Evolutionary conservation across 2,113 vertebrate species (phyloP).

Genomic region (Oncorhynchus keta): DNA sequence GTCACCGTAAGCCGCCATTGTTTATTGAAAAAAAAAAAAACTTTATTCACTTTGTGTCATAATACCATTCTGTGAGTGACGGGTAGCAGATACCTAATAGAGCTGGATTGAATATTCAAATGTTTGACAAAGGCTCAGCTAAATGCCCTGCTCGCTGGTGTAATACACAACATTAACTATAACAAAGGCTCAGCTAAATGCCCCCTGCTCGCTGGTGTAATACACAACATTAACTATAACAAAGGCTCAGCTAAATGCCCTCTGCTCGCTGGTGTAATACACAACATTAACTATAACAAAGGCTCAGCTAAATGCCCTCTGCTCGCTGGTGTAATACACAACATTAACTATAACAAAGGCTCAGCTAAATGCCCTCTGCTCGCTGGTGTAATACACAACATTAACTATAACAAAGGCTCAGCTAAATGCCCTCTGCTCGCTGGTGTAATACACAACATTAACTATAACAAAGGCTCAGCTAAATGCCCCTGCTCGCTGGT

Average conservation of each 20-base stretch:
- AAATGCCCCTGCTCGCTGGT: no score
- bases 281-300: no score
- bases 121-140: neutral
- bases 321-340: no score
- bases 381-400: no score
- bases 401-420: rapidly evolving
- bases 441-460: no score
- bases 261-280: no score
- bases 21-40: neutral
- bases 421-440: neutral
- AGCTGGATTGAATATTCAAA: neutral
- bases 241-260: neutral
- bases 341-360: no score
- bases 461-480: neutral
- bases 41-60: neutral
- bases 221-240: no score
- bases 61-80: neutral
- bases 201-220: no score
- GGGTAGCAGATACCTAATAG: neutral
- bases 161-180: no score
- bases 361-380: neutral
- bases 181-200: neutral
- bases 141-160: no score
- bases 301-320: neutral
- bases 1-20: neutral